Percentiles rank a stretch among this genome's conserved stretches.
Conservation (phyloP, 1,140 invertebrate genomes). For the Teleopsis dalmanni region DNA sequence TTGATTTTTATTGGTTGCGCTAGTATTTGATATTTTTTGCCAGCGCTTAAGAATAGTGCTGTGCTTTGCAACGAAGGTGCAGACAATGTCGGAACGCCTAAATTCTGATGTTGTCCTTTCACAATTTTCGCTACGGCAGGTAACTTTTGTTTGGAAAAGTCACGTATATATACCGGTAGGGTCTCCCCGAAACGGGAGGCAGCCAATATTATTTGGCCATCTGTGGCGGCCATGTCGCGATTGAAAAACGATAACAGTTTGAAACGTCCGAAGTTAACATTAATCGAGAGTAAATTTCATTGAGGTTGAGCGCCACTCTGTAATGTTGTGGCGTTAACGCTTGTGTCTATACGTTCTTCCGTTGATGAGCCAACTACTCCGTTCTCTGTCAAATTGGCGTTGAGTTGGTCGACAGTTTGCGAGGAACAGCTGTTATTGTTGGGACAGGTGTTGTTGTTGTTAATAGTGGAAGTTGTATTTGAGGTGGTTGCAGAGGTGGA, state of each 20-base stretch:
- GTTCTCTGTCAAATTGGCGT: conserved; percentile 1
- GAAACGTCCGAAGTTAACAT: conserved; percentile 42
- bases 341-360: neutral
- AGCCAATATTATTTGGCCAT: conserved; percentile 75
- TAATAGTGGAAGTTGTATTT: conserved; percentile 14
- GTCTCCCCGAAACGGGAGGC: conserved; percentile 79
- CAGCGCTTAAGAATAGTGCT: conserved; percentile 73
- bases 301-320: conserved; percentile 16
- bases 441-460: conserved; percentile 15
- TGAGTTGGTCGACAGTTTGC: neutral
- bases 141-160: conserved; percentile 64
- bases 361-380: conserved; percentile 1
- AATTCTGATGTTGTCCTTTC: conserved; percentile 83
- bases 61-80: conserved; percentile 76
- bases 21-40: conserved; percentile 75
- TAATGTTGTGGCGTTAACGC: neutral
- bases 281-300: conserved; percentile 44
- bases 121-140: conserved; percentile 83
- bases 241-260: conserved; percentile 43
- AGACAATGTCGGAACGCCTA: conserved; percentile 77
- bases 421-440: neutral
- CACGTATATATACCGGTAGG: conserved; percentile 38
- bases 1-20: conserved; percentile 87
- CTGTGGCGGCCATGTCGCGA: conserved; percentile 68
- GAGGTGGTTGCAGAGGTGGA: conserved; percentile 11